These are phyloP conservation scores for Trichechus manatus DNA, from an alignment of 2,113 vertebrate genomes.

Conservation along the genomic window DNA sequence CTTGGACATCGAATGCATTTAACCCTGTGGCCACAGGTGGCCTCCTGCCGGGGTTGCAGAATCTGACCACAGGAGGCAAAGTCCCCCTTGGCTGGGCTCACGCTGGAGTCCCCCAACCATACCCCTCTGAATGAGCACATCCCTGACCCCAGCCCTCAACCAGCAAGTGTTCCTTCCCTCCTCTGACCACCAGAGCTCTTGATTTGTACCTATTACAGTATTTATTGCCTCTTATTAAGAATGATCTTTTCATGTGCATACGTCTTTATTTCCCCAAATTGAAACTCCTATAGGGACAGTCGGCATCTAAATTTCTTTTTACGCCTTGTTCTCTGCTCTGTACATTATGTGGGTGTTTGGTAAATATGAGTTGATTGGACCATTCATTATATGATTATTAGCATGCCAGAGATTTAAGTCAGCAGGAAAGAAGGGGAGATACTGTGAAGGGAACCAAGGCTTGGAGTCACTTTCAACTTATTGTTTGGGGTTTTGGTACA, in stretches of 20 bases:
- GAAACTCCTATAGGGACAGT: neutral
- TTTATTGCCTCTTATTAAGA: neutral
- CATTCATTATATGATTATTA: neutral
- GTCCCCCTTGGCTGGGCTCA: neutral
- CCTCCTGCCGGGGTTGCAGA: neutral
- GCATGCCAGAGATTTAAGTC: neutral
- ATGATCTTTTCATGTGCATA: neutral
- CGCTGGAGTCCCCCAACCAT: rapidly evolving
- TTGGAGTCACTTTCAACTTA: neutral
- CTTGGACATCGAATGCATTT: neutral
- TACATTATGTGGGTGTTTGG: neutral
- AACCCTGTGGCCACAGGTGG: neutral
- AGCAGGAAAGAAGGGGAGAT: neutral
- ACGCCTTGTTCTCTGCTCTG: neutral
- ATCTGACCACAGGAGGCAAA: neutral
- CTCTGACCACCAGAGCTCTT: neutral
- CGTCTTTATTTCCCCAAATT: neutral
- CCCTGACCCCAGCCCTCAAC: neutral
- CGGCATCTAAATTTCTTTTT: neutral
- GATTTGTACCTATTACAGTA: neutral
- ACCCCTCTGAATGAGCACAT: neutral
- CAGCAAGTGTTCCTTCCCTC: neutral
- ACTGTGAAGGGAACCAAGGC: rapidly evolving
- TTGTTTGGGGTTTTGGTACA: rapidly evolving
- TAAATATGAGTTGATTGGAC: neutral